Evolutionary conservation across 2,888 invertebrate genomes (phyloP).

Genomic region (Nycteola revayana): DNA sequence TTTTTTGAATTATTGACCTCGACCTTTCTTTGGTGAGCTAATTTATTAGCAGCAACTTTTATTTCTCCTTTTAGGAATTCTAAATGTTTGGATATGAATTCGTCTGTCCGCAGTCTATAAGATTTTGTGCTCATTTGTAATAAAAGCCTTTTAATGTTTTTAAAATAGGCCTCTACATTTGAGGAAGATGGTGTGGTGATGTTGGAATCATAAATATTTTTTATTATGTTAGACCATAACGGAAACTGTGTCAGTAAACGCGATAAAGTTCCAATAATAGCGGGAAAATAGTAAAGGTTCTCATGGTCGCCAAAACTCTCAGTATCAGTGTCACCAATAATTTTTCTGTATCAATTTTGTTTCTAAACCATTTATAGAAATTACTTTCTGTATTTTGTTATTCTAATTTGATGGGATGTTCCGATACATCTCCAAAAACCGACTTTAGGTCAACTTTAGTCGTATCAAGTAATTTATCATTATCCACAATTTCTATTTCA

Average conservation of each 20-base stretch:
- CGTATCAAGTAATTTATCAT: conserved; percentile 12
- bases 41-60: conserved; percentile 12
- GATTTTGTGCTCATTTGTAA: conserved; percentile 9
- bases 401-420: conserved; percentile 9
- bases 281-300: conserved; percentile 13
- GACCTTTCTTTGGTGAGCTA: conserved; percentile 11
- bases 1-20: conserved; percentile 9
- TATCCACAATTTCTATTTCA: conserved; percentile 9
- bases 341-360: conserved; percentile 11
- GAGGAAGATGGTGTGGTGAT: neutral
- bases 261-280: conserved; percentile 11
- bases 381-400: conserved; percentile 9
- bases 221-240: conserved; percentile 7
- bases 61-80: conserved; percentile 15
- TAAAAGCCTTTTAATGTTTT: conserved; percentile 5
- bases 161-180: conserved; percentile 3
- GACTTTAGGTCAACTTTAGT: conserved; percentile 12
- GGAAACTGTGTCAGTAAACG: conserved; percentile 9
- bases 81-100: conserved; percentile 11
- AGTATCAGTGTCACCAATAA: conserved; percentile 9
- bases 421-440: conserved; percentile 8
- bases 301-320: conserved; percentile 11
- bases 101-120: conserved; percentile 8
- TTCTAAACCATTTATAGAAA: conserved; percentile 11
- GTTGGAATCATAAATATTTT: conserved; percentile 12